Base-by-base conservation (phyloP, 35 echinoderm and acorn worm genomes). In the Chiridota heheva region DNA sequence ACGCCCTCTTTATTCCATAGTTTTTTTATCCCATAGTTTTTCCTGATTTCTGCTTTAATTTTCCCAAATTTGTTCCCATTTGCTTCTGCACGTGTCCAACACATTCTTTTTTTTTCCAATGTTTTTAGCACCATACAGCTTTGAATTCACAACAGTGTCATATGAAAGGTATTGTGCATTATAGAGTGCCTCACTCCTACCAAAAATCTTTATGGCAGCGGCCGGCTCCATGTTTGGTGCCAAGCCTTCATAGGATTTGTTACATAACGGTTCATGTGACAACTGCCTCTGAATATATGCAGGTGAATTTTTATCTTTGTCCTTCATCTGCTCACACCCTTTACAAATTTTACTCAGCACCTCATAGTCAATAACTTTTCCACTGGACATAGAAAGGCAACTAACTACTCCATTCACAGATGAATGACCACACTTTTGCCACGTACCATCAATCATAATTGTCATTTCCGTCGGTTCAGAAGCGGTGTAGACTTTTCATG, bases 81-180 rank as follows among this genome's bases (percentile, higher is more conserved):
- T 53, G 82, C 60, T 85, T 59, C 31, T 73, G 82, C 1, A 74
- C 67, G 42, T 85, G 82, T 7, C 82, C 82, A 0, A 85, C 82
- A 58, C 82, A 85, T 33, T 85, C 67, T 24, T 81, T 81, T 62
- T 42, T 85, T n/a, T 38, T 3, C n/a, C 7, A 28, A 73, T 85
- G 5, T 26, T 16, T 43, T 47, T 59, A n/a, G 17, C 67, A 5
- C 34, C 44, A 20, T 85, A 85, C 3, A 69, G 82, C 24, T 74
- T 17, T 5, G 78, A 67, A 17, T 49, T 15, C 8, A 85, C 68
- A 72, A 72, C 32, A 13, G 63, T n/a, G n/a, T 2, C 36, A 69
- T 13, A 82, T 12, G 61, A 82, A 4, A 28, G 5, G 41, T 85
- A 85, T 17, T 32, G 27, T 8, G 74, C 35, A 0, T 73, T n/a